Conservation (phyloP, 2,113 vertebrate species). For the Butorides virescens region DNA sequence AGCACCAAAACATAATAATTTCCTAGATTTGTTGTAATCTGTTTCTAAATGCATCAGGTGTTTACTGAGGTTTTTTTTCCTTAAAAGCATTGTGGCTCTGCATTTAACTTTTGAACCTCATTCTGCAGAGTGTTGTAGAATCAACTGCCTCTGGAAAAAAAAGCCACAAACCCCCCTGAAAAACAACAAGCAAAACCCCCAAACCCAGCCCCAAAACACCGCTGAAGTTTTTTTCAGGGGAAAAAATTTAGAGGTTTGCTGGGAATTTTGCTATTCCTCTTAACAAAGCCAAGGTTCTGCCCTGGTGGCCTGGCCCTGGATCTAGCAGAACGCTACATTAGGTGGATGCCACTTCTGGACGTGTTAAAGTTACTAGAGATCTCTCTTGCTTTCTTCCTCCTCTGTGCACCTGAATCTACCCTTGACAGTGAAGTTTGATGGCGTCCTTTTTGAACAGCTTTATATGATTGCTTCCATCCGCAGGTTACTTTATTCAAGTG, state of each 20-base stretch:
- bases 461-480: constrained; percentile 34
- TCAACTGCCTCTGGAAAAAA: not conserved
- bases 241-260: not conserved
- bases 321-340: rapidly evolving
- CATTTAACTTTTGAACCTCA: not conserved
- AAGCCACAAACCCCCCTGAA: not conserved
- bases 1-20: not conserved
- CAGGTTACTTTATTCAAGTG: not conserved
- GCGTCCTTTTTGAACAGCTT: not conserved
- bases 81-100: not conserved
- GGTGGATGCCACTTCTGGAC: not conserved
- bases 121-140: not conserved
- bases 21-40: not conserved
- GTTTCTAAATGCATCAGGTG: not conserved
- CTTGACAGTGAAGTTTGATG: not conserved
- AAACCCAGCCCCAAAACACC: not conserved
- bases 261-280: not conserved
- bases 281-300: not conserved
- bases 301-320: not conserved
- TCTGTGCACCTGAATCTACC: not conserved
- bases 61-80: constrained; percentile 10
- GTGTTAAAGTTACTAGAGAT: not conserved
- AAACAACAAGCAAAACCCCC: not conserved
- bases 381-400: not conserved
- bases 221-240: not conserved